phyloP scores from a whole-genome alignment of 2,888 invertebrate genomes.

The Notodonta dromedarius region DNA sequence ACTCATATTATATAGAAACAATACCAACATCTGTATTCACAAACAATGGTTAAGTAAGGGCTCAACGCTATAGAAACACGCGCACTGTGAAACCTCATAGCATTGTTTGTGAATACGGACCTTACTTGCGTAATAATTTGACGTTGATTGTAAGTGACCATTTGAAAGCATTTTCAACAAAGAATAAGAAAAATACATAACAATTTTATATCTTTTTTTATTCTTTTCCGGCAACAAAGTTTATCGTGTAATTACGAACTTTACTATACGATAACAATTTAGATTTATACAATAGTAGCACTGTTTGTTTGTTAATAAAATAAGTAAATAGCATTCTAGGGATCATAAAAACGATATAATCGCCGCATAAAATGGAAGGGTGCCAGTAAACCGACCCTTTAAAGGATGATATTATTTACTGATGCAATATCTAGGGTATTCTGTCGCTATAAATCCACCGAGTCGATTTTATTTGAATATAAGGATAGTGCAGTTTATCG shows the following conservation, averaged over 20 bases:
- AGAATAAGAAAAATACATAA: background rate
- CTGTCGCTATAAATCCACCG: slow-evolving; percentile 55
- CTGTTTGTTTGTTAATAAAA: slow-evolving; percentile 71
- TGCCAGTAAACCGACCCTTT: slow-evolving; percentile 75
- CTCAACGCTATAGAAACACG: too few relatives aligned
- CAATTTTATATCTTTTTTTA: background rate
- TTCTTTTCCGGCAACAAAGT: background rate
- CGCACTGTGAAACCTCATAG: too few relatives aligned
- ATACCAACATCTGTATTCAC: too few relatives aligned
- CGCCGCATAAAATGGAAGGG: slow-evolving; percentile 77
- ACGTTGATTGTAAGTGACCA: too few relatives aligned
- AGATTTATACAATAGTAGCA: slow-evolving; percentile 34
- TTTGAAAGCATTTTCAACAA: slow-evolving; percentile 4
- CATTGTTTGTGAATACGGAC: too few relatives aligned
- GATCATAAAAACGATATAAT: slow-evolving; percentile 78
- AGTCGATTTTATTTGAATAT: slow-evolving; percentile 55
- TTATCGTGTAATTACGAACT: slow-evolving; percentile 3
- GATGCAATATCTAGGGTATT: slow-evolving; percentile 68
- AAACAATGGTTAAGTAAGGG: too few relatives aligned
- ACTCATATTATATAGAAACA: too few relatives aligned
- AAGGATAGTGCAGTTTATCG: background rate
- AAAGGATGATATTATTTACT: slow-evolving; percentile 78
- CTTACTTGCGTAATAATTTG: too few relatives aligned
- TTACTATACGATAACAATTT: background rate
- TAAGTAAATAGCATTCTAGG: slow-evolving; percentile 63